These are phyloP conservation scores for Martes martes DNA, from an alignment of 2,113 vertebrate species.

Conservation along the genomic window DNA sequence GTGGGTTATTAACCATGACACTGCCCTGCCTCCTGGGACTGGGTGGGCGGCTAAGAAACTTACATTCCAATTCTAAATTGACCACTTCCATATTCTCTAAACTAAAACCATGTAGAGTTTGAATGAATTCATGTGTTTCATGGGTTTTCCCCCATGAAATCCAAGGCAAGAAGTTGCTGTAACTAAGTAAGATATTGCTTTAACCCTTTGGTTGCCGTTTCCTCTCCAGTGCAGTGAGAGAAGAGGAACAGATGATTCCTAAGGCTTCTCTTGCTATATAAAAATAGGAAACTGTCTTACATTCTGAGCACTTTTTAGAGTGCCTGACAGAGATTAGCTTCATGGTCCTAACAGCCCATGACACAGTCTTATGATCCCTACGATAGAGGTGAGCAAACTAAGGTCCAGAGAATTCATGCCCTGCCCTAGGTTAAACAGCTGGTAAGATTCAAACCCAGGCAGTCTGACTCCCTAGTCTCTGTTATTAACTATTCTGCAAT, in stretches of 20 bases:
- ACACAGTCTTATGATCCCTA: not conserved
- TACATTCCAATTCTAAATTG: not conserved
- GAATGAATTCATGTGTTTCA: not conserved
- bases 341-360: not conserved
- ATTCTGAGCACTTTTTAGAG: not conserved
- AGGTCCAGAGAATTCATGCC: not conserved
- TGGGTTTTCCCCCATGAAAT: not conserved
- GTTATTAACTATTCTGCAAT: not conserved
- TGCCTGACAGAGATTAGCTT: not conserved
- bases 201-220: not conserved
- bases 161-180: not conserved
- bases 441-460: not conserved
- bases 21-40: not conserved
- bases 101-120: not conserved
- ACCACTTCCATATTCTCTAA: not conserved
- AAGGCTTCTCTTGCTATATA: not conserved
- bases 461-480: not conserved
- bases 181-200: not conserved
- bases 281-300: not conserved
- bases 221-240: not conserved
- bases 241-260: too few species aligned
- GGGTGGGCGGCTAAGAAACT: not conserved
- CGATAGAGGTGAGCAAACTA: not conserved
- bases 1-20: not conserved
- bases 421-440: not conserved